Evolutionary conservation across 2,888 invertebrate species (phyloP).

Genomic region (Ectropis crepuscularia): DNA sequence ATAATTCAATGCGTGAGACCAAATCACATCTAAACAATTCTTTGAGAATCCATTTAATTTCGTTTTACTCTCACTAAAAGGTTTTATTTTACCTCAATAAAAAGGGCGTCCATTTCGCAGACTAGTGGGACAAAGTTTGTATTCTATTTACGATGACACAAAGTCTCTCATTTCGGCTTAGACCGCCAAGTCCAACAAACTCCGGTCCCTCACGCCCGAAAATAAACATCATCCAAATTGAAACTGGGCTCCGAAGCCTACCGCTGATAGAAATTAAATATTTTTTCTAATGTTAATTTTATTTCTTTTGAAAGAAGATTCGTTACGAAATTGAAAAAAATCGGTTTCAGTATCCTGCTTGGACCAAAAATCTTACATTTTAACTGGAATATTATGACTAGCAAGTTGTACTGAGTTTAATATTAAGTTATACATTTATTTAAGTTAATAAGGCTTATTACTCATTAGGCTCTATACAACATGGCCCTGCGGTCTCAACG

Average conservation of each 20-base stretch:
- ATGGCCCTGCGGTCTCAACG: too few relatives aligned
- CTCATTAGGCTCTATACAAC: too few relatives aligned
- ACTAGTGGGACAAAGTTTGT: conserved; percentile 3
- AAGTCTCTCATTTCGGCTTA: conserved; percentile 9
- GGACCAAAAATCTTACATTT: too few relatives aligned
- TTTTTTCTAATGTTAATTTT: neutral
- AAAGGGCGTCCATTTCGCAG: neutral
- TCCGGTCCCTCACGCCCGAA: conserved; percentile 2
- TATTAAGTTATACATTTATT: too few relatives aligned
- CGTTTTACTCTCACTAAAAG: neutral
- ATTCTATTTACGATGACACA: conserved; percentile 12
- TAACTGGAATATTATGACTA: too few relatives aligned
- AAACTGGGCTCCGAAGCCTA: conserved; percentile 2
- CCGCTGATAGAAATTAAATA: conserved; percentile 3
- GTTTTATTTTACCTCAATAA: neutral
- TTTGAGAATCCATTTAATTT: neutral
- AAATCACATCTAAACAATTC: neutral
- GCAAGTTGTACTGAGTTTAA: too few relatives aligned
- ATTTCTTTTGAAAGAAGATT: neutral
- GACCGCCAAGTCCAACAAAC: conserved; percentile 12
- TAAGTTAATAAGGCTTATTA: too few relatives aligned
- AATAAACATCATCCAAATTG: conserved; percentile 15
- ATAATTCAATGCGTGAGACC: neutral
- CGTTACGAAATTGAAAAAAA: neutral
- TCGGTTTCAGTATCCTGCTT: too few relatives aligned